Evolutionary conservation across 1,140 invertebrate species (phyloP), one percentile per base, ranked within the genome.

Genomic region (Drosophila dunni): DNA sequence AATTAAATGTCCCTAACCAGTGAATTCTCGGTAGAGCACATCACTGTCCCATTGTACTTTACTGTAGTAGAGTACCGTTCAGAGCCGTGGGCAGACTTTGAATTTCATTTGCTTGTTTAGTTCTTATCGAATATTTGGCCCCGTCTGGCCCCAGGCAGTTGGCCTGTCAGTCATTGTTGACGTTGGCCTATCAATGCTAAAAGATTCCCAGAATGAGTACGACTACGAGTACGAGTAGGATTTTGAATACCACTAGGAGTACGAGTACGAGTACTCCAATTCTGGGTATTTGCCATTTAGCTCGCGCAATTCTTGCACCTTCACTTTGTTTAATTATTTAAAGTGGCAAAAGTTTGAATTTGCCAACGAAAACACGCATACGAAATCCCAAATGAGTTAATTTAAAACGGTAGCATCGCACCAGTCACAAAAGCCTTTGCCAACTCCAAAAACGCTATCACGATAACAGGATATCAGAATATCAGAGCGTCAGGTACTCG

Each of bases 381-480:
- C 57, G 60, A 89, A 89, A 76, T 90, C 85, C 85, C 84, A 73
- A 89, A 90, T 89, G 81, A 90, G 81, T 90, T 90, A 80, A 90
- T 89, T 90, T 79, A 74, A 61, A 78, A 78, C 6, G 53, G 63
- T 60, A 70, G 54, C 6, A 20, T 9, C 48, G 20, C 10, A 34
- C 5, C 50, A 50, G 48, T 1, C 48, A 33, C 24, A 29, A 29
- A 29, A 29, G 24, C 24, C 24, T 42, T 42, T 42, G 38, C 40
- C n/a, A 42, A 46, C 15, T 17, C 24, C 13, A 9, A 36, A 36
- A 13, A 36, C 13, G 1, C 13, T 42, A 67, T 48, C 51, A n/a
- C 45, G 51, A 56, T 63, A 45, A 38, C 44, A 42, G 68, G 61
- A 29, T 29, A 29, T 29, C 24, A 29, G 24, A 6, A 29, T 6